Base-by-base conservation (phyloP, 2,888 invertebrate species). In the Elysia crispata region DNA sequence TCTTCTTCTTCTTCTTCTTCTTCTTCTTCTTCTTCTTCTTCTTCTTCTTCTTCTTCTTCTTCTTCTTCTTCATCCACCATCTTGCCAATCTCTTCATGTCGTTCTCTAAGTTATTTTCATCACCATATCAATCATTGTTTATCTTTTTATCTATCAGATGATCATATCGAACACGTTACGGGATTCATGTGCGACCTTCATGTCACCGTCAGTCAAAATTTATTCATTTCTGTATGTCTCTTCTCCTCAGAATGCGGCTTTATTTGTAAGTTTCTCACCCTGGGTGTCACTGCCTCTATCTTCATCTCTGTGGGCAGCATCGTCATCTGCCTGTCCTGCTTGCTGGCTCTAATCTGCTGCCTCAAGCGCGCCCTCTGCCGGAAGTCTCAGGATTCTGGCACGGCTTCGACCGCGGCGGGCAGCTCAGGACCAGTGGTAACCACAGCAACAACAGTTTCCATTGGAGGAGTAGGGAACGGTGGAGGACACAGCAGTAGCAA, bases 221-320 rank as follows among this genome's bases (percentile, higher is more conserved):
- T n/a, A n/a, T n/a, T n/a, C n/a, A n/a, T n/a, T 41, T 41, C 41
- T 41, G 41, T 28, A 64, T 49, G 74, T 72, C 86, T 87, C 15
- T 23, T 60, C 13, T 77, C 77, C 70, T 49, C 87, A 89, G 89
- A 88, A 67, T 85, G 85, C 18, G 83, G 82, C 41, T 84, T 89
- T 54, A 79, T 89, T 30, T 84, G 85, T 81, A 86, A 86, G 80
- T 90, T 91, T 81, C 84, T 90, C 79, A 86, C 89, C 0, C 86
- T 91, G 30, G 91, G 91, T 0, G 89, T 91, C n/a, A 89, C 91
- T 28, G 91, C 91, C 0, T 88, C 90, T 31, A 88, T 91, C 49
- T 90, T 89, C 57, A 91, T 91, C 79, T 88, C 90, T 0, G 90
- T 91, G 1, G 91, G 91, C 28, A 89, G 89, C 77, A 87, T 91